Evolutionary conservation across 2,797 vertebrate species (phyloP), one percentile per base, ranked within the genome.

Genomic region (Danio tinwini): DNA sequence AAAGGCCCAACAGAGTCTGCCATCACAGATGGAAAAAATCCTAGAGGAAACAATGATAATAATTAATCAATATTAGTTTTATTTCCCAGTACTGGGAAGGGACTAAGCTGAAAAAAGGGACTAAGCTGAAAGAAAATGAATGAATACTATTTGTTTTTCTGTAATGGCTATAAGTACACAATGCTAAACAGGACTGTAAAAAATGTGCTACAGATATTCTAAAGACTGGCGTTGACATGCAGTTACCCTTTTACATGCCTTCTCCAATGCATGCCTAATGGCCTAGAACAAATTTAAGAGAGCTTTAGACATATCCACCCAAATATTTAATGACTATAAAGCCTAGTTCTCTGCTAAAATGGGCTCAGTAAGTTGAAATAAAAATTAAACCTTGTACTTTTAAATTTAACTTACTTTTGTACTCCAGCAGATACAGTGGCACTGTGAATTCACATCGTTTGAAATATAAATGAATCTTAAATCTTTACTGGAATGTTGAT

Each of bases 221-320:
- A 3, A 29, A 3, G 29, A 29, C 29, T 29, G 29, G 29, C 29
- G 29, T 29, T 29, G 29, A 29, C 29, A 29, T 29, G 29, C 29
- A 29, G 29, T 29, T 29, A 29, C 29, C 29, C 39, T 70, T 70
- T 55, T 55, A 55, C 50, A 70, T 42, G 64, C 11, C 2, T 70
- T 55, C 68, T 37, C 49, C 5, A 13, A 50, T 79, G 58, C 65
- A 72, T 49, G 53, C 40, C 65, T 55, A 73, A 73, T 59, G 19
- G 58, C 45, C 70, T 73, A 74, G 29, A 62, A 62, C 56, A 61
- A 49, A 74, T 74, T 45, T 14, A 62, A 62, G 44, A 74, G 16
- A 7, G 58, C 45, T 61, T 39, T 37, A 49, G 29, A 56, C 52
- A 72, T 37, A 45, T 13, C 45, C 21, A 61, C 12, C 17, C 17